Base-by-base conservation (phyloP, 2,113 vertebrate genomes). In the Ardeotis arabs region DNA sequence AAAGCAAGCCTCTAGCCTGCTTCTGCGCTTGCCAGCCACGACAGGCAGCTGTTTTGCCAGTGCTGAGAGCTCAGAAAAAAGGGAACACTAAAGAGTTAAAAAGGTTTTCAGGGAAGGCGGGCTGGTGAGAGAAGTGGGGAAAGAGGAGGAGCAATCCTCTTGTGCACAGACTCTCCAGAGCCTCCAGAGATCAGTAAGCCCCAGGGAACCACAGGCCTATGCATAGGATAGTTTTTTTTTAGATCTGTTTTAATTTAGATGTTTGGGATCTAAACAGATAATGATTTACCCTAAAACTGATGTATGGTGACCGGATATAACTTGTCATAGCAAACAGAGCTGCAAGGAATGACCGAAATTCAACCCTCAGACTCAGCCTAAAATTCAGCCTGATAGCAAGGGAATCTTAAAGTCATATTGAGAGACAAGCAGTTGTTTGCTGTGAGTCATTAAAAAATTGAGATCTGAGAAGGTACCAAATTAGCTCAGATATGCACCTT, bases 131-230 rank as follows among this genome's bases (percentile, higher is more conserved):
- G 60, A 77, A 88, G 25, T 14, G 17, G 49, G 18, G 12, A 41
- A 81, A 78, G 69, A 87, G 93, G 87, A 89, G 91, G 79, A 88
- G 68, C 68, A 77, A 21, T 84, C 33, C 44, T 82, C 55, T 44
- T 55, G 16, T 53, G 83, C 55, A 62, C 50, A 95, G 68, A 62
- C 66, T 76, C 93, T 52, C 24, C 83, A 91, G 72, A 93, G 9
- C 68, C 76, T 92, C 67, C 79, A 86, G 83, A 80, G 91, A 89
- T 69, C 87, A 78, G 73, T 93, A 89, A 90, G 35, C 35, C 84
- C 28, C 47, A 62, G 53, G 59, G 73, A 93, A 73, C 45, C 28
- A 73, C 55, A 69, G 53, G 24, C 50, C 20, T 75, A 52, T 49
- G 37, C 50, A 70, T 23, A 59, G 59, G 37, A 78, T 79, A 44